These are phyloP conservation scores for Scaptomyza montana DNA, from an alignment of 1,140 invertebrate genomes.

Conservation along the genomic window DNA sequence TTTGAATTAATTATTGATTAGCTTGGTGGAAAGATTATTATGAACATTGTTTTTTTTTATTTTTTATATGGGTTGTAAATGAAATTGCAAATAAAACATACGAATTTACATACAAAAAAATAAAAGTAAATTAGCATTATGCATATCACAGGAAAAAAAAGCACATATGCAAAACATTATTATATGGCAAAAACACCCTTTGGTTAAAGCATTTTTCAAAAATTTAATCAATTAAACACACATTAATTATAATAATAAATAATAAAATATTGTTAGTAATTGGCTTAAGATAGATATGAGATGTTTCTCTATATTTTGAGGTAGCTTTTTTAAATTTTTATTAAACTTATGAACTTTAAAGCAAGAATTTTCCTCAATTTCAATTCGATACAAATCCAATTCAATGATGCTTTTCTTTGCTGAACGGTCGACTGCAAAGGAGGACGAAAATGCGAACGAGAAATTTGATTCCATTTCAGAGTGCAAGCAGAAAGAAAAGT, in stretches of 20 bases:
- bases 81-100: conserved; percentile 35
- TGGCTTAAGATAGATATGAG: neutral
- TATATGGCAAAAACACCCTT: conserved; percentile 10
- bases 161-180: neutral
- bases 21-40: conserved; percentile 67
- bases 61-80: conserved; percentile 47
- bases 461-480: conserved; percentile 60
- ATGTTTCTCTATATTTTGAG: neutral
- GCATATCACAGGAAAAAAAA: neutral
- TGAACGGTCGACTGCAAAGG: conserved; percentile 11
- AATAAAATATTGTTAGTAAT: conserved; percentile 9
- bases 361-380: conserved; percentile 44
- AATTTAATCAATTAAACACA: neutral
- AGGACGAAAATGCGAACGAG: neutral
- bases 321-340: neutral
- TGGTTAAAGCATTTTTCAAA: neutral
- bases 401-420: conserved; percentile 28
- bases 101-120: neutral
- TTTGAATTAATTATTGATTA: conserved; percentile 59
- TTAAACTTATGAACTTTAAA: neutral
- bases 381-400: conserved; percentile 35
- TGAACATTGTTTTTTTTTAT: conserved; percentile 26
- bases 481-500: conserved; percentile 12
- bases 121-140: conserved; percentile 5
- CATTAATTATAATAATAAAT: neutral